phyloP scores from a whole-genome alignment of 1,140 invertebrate genomes.

The Trichogramma pretiosum region DNA sequence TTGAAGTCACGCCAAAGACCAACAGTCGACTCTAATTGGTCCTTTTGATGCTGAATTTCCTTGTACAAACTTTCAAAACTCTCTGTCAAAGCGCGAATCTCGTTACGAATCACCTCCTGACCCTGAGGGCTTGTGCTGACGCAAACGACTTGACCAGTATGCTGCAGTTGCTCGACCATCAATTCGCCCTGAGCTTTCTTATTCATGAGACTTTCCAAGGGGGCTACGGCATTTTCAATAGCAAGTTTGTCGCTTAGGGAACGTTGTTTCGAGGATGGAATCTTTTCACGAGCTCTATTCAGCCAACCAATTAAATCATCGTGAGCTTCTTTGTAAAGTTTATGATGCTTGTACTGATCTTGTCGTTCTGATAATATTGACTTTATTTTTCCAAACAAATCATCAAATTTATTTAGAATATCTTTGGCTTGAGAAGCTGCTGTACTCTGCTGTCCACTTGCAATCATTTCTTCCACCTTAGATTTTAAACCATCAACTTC shows the following conservation, averaged over 20 bases:
- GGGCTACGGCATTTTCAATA: conserved; percentile 77
- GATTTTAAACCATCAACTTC: conserved; percentile 82
- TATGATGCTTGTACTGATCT: conserved; percentile 79
- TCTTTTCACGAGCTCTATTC: conserved; percentile 75
- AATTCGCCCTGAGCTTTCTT: conserved; percentile 86
- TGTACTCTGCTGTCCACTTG: conserved; percentile 72
- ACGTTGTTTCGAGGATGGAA: conserved; percentile 76
- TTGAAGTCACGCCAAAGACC: conserved; percentile 83
- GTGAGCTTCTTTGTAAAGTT: conserved; percentile 78
- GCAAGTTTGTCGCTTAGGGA: conserved; percentile 77
- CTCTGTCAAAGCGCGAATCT: conserved; percentile 73
- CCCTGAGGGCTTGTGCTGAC: conserved; percentile 71
- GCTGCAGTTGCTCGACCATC: conserved; percentile 75
- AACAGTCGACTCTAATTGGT: conserved; percentile 71
- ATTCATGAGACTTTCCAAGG: conserved; percentile 75
- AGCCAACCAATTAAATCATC: conserved; percentile 82
- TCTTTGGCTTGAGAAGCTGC: conserved; percentile 75
- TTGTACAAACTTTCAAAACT: conserved; percentile 77
- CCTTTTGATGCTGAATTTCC: conserved; percentile 78
- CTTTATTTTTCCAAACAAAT: conserved; percentile 48
- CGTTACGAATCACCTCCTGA: conserved; percentile 71
- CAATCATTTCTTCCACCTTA: conserved; percentile 80
- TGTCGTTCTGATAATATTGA: conserved; percentile 65
- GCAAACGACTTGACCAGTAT: conserved; percentile 76
- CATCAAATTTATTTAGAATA: conserved; percentile 57